phyloP scores from a whole-genome alignment of 2,113 vertebrate species.

The Grallaria varia region DNA sequence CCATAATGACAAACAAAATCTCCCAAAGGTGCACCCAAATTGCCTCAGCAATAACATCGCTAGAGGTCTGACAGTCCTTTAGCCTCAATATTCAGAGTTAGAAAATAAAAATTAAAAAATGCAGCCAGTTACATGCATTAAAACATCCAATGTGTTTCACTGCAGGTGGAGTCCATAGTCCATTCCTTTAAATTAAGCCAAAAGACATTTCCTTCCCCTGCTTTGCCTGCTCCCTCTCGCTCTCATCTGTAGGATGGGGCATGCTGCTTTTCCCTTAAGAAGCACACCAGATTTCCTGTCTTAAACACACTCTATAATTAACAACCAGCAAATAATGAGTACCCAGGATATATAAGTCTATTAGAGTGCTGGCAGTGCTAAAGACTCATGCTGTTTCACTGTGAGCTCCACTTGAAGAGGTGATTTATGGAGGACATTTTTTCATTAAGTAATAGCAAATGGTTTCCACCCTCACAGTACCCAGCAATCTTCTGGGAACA shows the following conservation, averaged over 20 bases:
- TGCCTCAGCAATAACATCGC: neutral
- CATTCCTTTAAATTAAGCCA: neutral
- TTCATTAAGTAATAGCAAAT: constrained; percentile 73
- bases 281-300: constrained; percentile 63
- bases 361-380: constrained; percentile 66
- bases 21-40: neutral
- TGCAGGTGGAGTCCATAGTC: neutral
- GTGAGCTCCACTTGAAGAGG: constrained; percentile 66
- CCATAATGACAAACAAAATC: neutral
- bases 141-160: neutral
- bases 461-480: constrained; percentile 61
- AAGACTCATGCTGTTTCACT: constrained; percentile 67
- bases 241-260: constrained; percentile 17
- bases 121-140: neutral
- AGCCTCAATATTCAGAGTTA: neutral
- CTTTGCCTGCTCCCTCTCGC: neutral
- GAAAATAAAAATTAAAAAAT: neutral
- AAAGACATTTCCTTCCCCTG: neutral
- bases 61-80: neutral
- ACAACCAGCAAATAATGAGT: constrained; percentile 64
- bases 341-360: constrained; percentile 69
- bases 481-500: constrained; percentile 65
- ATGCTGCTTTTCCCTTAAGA: constrained; percentile 49
- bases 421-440: constrained; percentile 70
- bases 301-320: constrained; percentile 67